These are phyloP conservation scores for Parascotia fuliginaria DNA, from an alignment of 2,888 invertebrate genomes.

Conservation along the genomic window DNA sequence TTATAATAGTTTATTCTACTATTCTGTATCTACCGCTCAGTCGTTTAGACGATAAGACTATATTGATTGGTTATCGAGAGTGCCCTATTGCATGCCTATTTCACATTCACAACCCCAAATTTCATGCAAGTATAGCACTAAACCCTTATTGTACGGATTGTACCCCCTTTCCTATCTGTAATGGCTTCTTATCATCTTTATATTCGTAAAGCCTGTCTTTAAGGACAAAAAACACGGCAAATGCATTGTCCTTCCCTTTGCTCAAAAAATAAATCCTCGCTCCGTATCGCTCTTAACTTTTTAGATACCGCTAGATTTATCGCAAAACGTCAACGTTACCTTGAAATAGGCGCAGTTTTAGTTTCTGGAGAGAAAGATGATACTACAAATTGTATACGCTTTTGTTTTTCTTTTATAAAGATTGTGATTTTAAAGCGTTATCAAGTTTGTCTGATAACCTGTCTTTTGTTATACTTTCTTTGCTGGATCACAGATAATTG, in stretches of 20 bases:
- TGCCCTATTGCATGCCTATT: conserved; percentile 61
- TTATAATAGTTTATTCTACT: no score
- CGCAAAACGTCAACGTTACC: conserved; percentile 52
- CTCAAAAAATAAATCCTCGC: conserved; percentile 58
- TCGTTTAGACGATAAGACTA: conserved; percentile 21
- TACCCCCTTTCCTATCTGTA: conserved; percentile 60
- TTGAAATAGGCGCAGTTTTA: conserved; percentile 9
- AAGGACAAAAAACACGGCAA: conserved; percentile 61
- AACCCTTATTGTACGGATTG: conserved; percentile 51
- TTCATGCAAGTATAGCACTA: conserved; percentile 53
- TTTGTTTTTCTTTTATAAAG: no score
- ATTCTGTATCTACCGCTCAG: conserved; percentile 17
- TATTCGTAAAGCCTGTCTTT: conserved; percentile 65
- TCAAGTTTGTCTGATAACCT: no score
- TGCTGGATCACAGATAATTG: no score
- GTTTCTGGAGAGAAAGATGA: background rate
- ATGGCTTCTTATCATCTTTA: conserved; percentile 79
- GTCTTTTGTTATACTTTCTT: no score
- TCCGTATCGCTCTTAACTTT: conserved; percentile 42
- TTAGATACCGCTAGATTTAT: conserved; percentile 66
- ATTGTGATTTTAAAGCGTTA: no score
- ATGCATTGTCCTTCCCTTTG: conserved; percentile 65
- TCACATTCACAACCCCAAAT: conserved; percentile 58
- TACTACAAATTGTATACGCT: background rate
- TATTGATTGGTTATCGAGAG: conserved; percentile 41